phyloP scores from a whole-genome alignment of 2,888 invertebrate genomes.

The Scrobipalpa atriplicella region DNA sequence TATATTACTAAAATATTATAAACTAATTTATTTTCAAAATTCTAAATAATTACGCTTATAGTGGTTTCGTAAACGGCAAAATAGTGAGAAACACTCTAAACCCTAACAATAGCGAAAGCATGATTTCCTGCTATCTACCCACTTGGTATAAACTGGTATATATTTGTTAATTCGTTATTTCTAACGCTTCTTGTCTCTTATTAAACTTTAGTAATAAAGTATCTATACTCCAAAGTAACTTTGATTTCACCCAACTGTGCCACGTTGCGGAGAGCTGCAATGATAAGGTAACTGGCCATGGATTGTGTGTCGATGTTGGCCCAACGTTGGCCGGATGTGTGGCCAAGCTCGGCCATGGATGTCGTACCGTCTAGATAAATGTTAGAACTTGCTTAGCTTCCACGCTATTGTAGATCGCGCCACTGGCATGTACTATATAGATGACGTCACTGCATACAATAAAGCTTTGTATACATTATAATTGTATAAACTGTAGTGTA shows the following conservation, averaged over 20 bases:
- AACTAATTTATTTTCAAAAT: conserved; percentile 54
- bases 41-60: conserved; percentile 65
- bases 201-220: conserved; percentile 79
- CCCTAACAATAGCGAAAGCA: conserved; percentile 56
- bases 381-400: conserved; percentile 68
- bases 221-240: conserved; percentile 81
- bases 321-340: conserved; percentile 23
- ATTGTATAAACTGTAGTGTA: neutral
- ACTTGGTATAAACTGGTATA: conserved; percentile 51
- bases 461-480: conserved; percentile 1
- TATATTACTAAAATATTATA: conserved; percentile 45
- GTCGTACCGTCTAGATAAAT: conserved; percentile 72
- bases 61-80: conserved; percentile 65
- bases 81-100: conserved; percentile 54
- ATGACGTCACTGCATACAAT: conserved; percentile 39
- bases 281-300: conserved; percentile 71
- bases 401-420: conserved; percentile 34
- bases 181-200: conserved; percentile 73
- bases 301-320: conserved; percentile 64
- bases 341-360: conserved; percentile 48
- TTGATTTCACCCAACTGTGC: conserved; percentile 76
- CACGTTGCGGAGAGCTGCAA: conserved; percentile 72
- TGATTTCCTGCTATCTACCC: conserved; percentile 54
- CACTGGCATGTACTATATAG: conserved; percentile 27
- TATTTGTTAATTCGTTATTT: conserved; percentile 51